phyloP scores from a whole-genome alignment of 2,797 vertebrate species.

The Danio choprae region DNA sequence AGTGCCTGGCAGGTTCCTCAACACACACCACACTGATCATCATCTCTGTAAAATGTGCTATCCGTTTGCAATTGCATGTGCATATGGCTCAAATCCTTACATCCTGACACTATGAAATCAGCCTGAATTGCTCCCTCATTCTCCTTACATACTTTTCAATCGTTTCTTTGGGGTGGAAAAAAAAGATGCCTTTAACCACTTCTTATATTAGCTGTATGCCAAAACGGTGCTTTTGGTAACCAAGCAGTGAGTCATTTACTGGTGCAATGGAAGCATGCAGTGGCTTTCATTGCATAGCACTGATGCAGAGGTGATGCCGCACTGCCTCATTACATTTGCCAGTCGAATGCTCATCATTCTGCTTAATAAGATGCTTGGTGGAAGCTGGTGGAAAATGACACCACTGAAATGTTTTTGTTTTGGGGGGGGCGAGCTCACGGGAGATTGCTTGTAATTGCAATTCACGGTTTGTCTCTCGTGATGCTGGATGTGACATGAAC shows the following conservation, averaged over 20 bases:
- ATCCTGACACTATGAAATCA: conserved; percentile 5
- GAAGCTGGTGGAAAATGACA: conserved; percentile 61
- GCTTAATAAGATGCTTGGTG: conserved; percentile 47
- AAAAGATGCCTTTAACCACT: conserved; percentile 73
- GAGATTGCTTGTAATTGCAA: conserved; percentile 54
- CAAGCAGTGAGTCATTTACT: conserved; percentile 77
- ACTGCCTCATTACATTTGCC: conserved; percentile 77
- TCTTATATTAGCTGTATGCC: conserved; percentile 76
- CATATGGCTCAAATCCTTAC: background rate
- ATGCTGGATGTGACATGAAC: conserved; percentile 8
- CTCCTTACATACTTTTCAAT: conserved; percentile 73
- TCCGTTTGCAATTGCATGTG: background rate
- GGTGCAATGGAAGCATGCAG: conserved; percentile 70
- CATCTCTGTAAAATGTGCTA: background rate
- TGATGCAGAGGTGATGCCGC: conserved; percentile 69
- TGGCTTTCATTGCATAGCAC: conserved; percentile 74
- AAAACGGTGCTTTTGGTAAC: conserved; percentile 72
- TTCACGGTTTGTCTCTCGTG: conserved; percentile 24
- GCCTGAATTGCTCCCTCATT: background rate
- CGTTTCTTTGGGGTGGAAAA: conserved; percentile 58
- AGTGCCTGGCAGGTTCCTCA: background rate
- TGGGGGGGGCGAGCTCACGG: conserved; percentile 29
- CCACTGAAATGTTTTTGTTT: conserved; percentile 53
- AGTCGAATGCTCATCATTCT: conserved; percentile 71
- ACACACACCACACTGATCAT: conserved; percentile 1